Evolutionary conservation across 2,113 vertebrate genomes (phyloP).

Genomic region (Macquaria ambigua): DNA sequence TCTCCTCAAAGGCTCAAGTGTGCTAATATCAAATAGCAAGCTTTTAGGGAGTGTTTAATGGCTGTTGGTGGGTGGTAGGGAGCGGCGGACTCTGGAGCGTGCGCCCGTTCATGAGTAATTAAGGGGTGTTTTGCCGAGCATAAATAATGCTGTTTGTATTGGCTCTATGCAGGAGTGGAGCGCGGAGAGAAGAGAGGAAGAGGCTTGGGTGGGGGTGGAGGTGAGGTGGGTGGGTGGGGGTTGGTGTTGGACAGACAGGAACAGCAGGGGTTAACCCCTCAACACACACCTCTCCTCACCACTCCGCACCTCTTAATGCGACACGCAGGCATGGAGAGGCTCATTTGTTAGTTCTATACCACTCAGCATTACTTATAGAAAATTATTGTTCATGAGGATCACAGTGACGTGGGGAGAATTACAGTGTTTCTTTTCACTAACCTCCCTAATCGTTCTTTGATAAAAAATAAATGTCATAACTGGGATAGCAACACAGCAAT

Average conservation of each 20-base stretch:
- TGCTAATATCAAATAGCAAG: constrained; percentile 99
- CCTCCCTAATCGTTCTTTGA: constrained; percentile 52
- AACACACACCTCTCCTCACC: constrained; percentile 71
- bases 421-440: constrained; percentile 38
- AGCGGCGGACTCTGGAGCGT: constrained; percentile 91
- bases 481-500: background rate
- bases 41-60: constrained; percentile 99
- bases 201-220: constrained; percentile 29
- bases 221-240: constrained; percentile 37
- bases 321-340: constrained; percentile 41
- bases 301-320: constrained; percentile 66
- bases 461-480: constrained; percentile 50
- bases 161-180: constrained; percentile 91
- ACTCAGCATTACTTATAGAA: constrained; percentile 66
- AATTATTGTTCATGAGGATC: constrained; percentile 56
- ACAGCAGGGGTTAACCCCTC: constrained; percentile 88
- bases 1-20: constrained; percentile 91
- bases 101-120: constrained; percentile 98
- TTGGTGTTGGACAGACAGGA: constrained; percentile 65
- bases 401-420: constrained; percentile 35
- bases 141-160: constrained; percentile 99
- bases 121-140: constrained; percentile 99
- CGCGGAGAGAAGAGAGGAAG: constrained; percentile 71
- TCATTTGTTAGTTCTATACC: constrained; percentile 67
- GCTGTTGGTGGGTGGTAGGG: constrained; percentile 97